A percentile compares a stretch with the other conserved stretches of the same genome.
These are phyloP conservation scores for Hofmannophila pseudospretella DNA, from an alignment of 2,888 invertebrate species.

Conservation along the genomic window DNA sequence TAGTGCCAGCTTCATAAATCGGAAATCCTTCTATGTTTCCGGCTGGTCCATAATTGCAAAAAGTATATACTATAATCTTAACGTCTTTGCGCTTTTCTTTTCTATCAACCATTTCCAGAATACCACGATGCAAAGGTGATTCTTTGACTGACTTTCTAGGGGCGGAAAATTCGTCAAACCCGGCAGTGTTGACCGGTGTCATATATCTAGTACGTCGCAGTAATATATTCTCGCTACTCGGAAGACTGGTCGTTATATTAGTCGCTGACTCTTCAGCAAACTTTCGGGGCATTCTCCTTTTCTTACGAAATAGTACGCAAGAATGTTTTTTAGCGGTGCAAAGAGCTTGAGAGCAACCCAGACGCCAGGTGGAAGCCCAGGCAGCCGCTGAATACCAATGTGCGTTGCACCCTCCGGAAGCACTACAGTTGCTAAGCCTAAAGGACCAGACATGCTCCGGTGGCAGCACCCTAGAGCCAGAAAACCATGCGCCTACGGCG, in stretches of 20 bases:
- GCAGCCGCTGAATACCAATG: slow-evolving; percentile 67
- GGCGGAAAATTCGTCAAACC: slow-evolving; percentile 42
- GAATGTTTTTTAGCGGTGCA: slow-evolving; percentile 56
- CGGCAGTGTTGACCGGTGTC: slow-evolving; percentile 26
- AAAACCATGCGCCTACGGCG: slow-evolving; percentile 66
- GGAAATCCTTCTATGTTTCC: slow-evolving; percentile 69
- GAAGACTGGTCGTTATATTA: neutral
- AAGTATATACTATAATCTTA: slow-evolving; percentile 58
- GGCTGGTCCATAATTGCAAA: slow-evolving; percentile 70
- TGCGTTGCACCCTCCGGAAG: slow-evolving; percentile 59
- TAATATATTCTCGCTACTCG: slow-evolving; percentile 31
- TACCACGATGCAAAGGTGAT: slow-evolving; percentile 53
- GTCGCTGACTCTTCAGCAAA: slow-evolving; percentile 1
- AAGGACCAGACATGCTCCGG: slow-evolving; percentile 61
- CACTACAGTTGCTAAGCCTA: slow-evolving; percentile 54
- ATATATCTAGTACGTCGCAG: slow-evolving; percentile 50
- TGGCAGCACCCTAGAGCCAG: slow-evolving; percentile 54
- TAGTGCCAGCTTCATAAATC: slow-evolving; percentile 56
- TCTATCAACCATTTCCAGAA: slow-evolving; percentile 19
- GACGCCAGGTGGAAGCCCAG: slow-evolving; percentile 68
- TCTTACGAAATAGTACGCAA: slow-evolving; percentile 48
- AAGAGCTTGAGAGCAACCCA: slow-evolving; percentile 64
- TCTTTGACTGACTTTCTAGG: slow-evolving; percentile 23
- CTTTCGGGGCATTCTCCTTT: slow-evolving; percentile 23
- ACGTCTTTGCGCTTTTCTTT: slow-evolving; percentile 34